Evolutionary conservation across 37 sponge, comb jelly and placozoan species (phyloP), one percentile per base, ranked within the genome.

Genomic region (Axinella damicornis): DNA sequence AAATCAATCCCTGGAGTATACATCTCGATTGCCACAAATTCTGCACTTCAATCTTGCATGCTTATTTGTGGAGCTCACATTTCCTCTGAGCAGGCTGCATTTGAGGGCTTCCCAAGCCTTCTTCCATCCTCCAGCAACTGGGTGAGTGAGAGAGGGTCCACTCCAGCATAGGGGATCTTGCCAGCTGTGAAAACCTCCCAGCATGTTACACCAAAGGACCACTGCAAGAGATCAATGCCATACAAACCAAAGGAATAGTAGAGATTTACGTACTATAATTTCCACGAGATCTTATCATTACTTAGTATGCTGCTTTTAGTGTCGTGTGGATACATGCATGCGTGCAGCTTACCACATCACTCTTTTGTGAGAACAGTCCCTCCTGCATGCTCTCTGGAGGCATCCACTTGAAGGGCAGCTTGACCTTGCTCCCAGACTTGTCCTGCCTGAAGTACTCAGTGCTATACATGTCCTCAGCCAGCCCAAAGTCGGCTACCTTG

Each of bases 131-230:
- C 76, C n/a, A 75, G 56, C 14, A 75, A 24, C 19, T 75, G 30
- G 25, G 32, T 25, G 0, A 75, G 28, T 30, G 31, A 17, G 21
- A 12, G 31, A 27, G 76, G 57, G 34, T 27, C 57, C 57, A 75
- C 34, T 25, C 58, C 76, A 75, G 57, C 24, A 54, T 75, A 75
- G 57, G 76, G 76, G 2, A 57, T n/a, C 36, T 57, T 54, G 30
- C 76, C 76, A 54, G 33, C 30, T 14, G 34, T 54, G 76, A 57
- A 75, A n/a, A 75, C 58, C 58, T 75, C 76, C 76, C 76, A 75
- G 46, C 46, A 46, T 46, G 46, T 46, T 9, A 46, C 46, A 46
- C 46, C 46, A 46, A 46, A 46, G 9, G 46, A 46, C 46, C 46
- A 46, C 46, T 46, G 46, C 46, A 46, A 46, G 46, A 46, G 46